Evolutionary conservation across 2,888 invertebrate genomes (phyloP), one percentile per base, ranked within the genome.

Genomic region (Azorinus chamasolen): DNA sequence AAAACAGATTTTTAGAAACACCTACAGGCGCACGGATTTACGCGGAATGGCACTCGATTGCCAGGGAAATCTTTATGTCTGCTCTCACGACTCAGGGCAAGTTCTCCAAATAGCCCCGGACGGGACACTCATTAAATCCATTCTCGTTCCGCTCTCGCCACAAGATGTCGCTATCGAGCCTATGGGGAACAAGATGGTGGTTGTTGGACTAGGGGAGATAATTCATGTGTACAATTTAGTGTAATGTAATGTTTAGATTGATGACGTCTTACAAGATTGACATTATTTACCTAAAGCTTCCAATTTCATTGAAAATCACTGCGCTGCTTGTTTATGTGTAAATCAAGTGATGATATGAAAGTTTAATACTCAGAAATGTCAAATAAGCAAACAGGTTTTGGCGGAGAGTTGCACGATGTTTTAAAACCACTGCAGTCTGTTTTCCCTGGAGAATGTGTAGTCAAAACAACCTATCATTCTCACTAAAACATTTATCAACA

Each of bases 91-190:
- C 39, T 75, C 81, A 20, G 78, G 81, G 0, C 78, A 81, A 37
- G 72, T 81, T 2, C 72, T 81, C 6, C 81, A 81, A 53, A 84
- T 78, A 22, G 62, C 64, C 12, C 73, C 77, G 12, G 77, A 70
- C 50, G 79, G 82, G 20, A 61, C 59, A 12, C 58, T 78, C 5
- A 72, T 81, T 53, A 81, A 81, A 50, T 78, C 81, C 5, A 81
- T 81, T 20, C 68, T 81, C 25, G 81, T 81, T 64, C 81, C 81
- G 6, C 57, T 81, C 20, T 81, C 81, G 14, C 81, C 81, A 16
- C 81, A 81, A 65, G 81, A 81, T 69, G 78, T 81, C 65, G 81
- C 81, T 12, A 74, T 81, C 37, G 81, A 81, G 48, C 81, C 81
- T 39, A 69, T 81, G 75, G 81, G 81, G 10, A 81, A 78, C 65